These are phyloP conservation scores for Gambelia wislizenii DNA, from an alignment of 2,797 vertebrate species.

Conservation along the genomic window DNA sequence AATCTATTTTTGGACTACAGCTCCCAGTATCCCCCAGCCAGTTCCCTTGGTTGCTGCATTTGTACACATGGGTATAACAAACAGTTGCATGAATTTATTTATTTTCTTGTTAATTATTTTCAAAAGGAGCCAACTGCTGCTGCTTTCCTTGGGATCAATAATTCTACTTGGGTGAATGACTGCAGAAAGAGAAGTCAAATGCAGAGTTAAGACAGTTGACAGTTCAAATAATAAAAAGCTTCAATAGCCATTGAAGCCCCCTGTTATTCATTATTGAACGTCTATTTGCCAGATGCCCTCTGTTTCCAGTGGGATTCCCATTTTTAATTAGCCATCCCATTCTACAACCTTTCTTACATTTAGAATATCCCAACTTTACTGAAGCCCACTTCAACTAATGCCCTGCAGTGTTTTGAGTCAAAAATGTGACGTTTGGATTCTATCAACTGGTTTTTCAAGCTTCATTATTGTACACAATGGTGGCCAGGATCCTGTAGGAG, in stretches of 20 bases:
- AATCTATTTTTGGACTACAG: background rate
- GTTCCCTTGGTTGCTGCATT: background rate
- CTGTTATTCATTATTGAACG: constrained; percentile 33
- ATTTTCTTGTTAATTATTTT: background rate
- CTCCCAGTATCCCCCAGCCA: background rate
- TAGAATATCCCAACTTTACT: background rate
- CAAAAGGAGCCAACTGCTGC: constrained; percentile 15
- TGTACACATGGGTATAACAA: background rate
- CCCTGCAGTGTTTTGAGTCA: background rate
- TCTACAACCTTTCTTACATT: background rate
- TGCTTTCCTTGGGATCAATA: background rate
- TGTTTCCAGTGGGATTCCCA: background rate
- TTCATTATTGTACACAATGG: background rate
- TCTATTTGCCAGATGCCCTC: background rate
- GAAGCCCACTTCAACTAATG: background rate
- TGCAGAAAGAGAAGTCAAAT: constrained; percentile 17
- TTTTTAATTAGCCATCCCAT: background rate
- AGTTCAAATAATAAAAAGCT: constrained; percentile 16
- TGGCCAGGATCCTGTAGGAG: background rate
- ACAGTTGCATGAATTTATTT: background rate
- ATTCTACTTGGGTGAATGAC: background rate
- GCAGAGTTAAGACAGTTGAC: constrained; percentile 13
- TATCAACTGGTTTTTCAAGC: background rate
- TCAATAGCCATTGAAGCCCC: constrained; percentile 15
- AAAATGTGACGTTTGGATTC: background rate